phyloP scores from a whole-genome alignment of 2,113 vertebrate genomes.

The Xiphophorus hellerii region DNA sequence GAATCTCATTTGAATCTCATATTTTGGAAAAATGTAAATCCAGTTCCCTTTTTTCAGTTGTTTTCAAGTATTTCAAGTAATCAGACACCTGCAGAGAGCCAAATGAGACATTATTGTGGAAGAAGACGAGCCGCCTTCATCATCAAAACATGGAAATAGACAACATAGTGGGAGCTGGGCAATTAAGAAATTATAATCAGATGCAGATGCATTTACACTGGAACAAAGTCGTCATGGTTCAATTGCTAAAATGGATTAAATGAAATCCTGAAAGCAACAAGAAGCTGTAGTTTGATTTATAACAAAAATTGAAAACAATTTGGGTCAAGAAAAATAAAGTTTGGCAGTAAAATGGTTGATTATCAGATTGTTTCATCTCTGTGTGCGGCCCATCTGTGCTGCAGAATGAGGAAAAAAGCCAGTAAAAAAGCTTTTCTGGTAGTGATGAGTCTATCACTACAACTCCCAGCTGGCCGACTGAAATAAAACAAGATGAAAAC shows the following conservation, averaged over 20 bases:
- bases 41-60: background rate
- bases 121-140: background rate
- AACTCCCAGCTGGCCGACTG: slow-evolving; percentile 49
- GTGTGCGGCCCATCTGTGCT: slow-evolving; percentile 45
- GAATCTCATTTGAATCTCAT: background rate
- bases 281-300: background rate
- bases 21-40: background rate
- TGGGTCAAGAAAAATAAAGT: slow-evolving; percentile 36
- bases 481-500: slow-evolving; percentile 53
- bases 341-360: slow-evolving; percentile 1
- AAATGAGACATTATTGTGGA: background rate
- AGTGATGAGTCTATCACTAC: slow-evolving; percentile 55
- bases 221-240: background rate
- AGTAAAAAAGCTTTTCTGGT: slow-evolving; percentile 38
- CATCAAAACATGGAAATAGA: background rate
- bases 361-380: slow-evolving; percentile 30
- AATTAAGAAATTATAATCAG: background rate
- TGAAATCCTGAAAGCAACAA: background rate
- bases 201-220: background rate
- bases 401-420: slow-evolving; percentile 32
- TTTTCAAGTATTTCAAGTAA: background rate
- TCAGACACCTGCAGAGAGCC: background rate
- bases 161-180: background rate
- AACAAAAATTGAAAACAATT: slow-evolving; percentile 7
- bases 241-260: background rate